Evolutionary conservation across 1,140 invertebrate genomes (phyloP), one percentile per base, ranked within the genome.

Genomic region (Drosophila lowei): DNA sequence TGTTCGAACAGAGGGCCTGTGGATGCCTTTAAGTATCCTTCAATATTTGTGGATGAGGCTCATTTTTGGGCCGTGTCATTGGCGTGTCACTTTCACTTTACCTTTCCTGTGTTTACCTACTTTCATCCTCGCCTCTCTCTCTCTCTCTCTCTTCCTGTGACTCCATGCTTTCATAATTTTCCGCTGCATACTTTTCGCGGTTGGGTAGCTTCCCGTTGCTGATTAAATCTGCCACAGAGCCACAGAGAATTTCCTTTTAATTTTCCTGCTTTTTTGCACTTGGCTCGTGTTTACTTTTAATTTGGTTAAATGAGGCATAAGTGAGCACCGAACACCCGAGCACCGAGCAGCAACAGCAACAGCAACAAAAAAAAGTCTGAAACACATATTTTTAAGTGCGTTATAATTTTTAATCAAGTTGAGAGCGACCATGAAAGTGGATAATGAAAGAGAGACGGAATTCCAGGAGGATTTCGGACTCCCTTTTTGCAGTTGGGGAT

Each of bases 271-370:
- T 42, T 68, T 47, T 61, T 43, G 48, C 59, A 63, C 61, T 79
- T 38, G 49, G 34, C 53, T 79, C 70, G 67, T 88, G 83, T 88
- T 88, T 88, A 88, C 84, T 88, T 88, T 88, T 88, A 88, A 88
- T 88, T 88, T 88, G 75, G 75, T 88, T 88, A 83, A 88, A 88
- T 86, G 83, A 88, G 83, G 83, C 83, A 81, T 88, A 80, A 85
- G 80, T 85, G 81, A 77, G 56, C 54, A 53, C 34, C 11, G 11
- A 13, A 1, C 34, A 1, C 1, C 30, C 4, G 18, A 18, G 34
- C 34, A 34, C 23, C 4, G 23, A 23, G 9, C 30, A 9, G 30
- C 30, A 34, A 38, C 30, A 3, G 30, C 8, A 34, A 34, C 30
- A 4, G n/a, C n/a, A n/a, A n/a, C n/a, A n/a, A n/a, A 34, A 34